Conservation (phyloP, 2,113 vertebrate species). For the Pycnonotus jocosus region DNA sequence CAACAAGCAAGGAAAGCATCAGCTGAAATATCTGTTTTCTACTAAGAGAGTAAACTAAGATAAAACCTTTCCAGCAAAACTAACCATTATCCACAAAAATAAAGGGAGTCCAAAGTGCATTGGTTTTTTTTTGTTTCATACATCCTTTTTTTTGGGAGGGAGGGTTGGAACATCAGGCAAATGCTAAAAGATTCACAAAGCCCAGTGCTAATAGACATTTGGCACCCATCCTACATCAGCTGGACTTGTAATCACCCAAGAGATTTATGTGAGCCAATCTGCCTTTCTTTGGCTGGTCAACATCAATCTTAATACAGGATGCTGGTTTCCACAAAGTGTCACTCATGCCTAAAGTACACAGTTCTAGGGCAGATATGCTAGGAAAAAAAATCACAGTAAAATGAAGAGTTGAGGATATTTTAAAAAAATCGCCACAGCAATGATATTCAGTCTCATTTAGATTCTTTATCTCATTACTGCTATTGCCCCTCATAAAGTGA, state of each 20-base stretch:
- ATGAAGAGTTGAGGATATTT: background rate
- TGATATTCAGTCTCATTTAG: background rate
- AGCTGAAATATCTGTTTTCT: background rate
- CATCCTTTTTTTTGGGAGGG: background rate
- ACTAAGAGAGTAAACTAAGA: background rate
- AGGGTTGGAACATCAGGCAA: background rate
- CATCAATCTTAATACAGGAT: background rate
- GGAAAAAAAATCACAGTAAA: background rate
- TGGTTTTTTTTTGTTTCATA: background rate
- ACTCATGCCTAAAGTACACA: background rate
- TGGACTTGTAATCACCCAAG: background rate
- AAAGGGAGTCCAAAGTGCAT: background rate
- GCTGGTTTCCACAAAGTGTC: constrained; percentile 13
- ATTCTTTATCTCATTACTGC: background rate
- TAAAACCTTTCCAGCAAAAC: constrained; percentile 20
- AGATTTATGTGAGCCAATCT: constrained; percentile 13
- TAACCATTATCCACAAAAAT: background rate
- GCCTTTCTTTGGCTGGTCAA: background rate
- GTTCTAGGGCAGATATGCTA: background rate
- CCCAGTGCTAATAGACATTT: background rate
- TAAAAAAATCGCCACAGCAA: background rate
- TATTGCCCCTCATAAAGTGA: background rate
- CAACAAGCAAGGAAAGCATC: background rate
- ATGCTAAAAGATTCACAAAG: background rate
- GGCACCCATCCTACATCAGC: constrained; percentile 15